Evolutionary conservation across 1,140 invertebrate genomes (phyloP).

Genomic region (Cydia fagiglandana): DNA sequence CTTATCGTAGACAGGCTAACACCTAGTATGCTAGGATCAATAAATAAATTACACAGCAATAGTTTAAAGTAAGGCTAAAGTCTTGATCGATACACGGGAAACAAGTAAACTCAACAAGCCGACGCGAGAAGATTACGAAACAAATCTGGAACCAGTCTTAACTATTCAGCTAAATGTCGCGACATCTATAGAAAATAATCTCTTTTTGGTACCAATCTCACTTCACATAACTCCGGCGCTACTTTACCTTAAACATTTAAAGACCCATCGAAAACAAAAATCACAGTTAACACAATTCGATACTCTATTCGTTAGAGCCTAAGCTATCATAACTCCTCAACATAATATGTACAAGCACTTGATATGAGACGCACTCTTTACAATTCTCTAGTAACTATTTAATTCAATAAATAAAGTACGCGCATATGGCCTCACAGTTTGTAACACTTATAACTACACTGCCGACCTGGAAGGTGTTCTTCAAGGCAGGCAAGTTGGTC

Average conservation of each 20-base stretch:
- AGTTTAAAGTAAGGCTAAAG: conserved; percentile 46
- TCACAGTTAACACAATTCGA: conserved; percentile 69
- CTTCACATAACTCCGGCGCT: conserved; percentile 64
- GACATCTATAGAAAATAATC: conserved; percentile 68
- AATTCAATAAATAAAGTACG: conserved; percentile 67
- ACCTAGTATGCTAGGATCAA: conserved; percentile 56
- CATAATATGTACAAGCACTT: conserved; percentile 71
- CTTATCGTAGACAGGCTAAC: conserved; percentile 59
- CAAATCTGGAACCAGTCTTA: conserved; percentile 48
- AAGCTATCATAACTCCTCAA: conserved; percentile 41
- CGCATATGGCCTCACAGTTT: conserved; percentile 49
- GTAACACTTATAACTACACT: conserved; percentile 46
- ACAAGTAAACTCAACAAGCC: conserved; percentile 69
- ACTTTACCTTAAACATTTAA: conserved; percentile 61
- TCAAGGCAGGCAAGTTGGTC: conserved; percentile 72
- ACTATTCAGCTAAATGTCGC: conserved; percentile 60
- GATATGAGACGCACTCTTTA: conserved; percentile 67
- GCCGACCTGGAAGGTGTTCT: conserved; percentile 52
- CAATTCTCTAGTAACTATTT: conserved; percentile 54
- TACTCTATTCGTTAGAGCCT: conserved; percentile 27
- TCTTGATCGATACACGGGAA: conserved; percentile 36
- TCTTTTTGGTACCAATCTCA: conserved; percentile 78
- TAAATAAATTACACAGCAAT: conserved; percentile 67
- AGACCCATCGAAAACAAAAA: conserved; percentile 69
- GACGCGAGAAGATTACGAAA: conserved; percentile 46